Evolutionary conservation across 53 echinoderm and acorn worm genomes (phyloP), one percentile per base, ranked within the genome.

Genomic region (Zoroaster sp.): DNA sequence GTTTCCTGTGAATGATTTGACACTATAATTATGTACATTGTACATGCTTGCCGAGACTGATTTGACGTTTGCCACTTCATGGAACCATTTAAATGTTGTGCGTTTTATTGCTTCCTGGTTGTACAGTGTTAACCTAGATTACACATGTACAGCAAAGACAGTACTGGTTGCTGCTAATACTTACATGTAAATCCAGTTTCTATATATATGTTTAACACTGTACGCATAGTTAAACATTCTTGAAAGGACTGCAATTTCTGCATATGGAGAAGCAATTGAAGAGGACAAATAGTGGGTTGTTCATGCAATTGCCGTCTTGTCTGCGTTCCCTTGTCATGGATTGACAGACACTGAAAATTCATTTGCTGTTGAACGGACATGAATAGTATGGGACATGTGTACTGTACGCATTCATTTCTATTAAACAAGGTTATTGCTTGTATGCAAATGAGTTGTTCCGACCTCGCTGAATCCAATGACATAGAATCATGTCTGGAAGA

Each of bases 401-500:
- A n/a, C n/a, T n/a, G n/a, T n/a, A n/a, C n/a, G n/a, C n/a, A n/a
- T n/a, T n/a, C n/a, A n/a, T 53, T 59, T 25, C 1, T 44, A 25
- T 28, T 10, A 1, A 12, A 3, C 42, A 30, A 9, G 40, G 28
- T 42, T 25, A 39, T 15, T 44, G 33, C 18, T 30, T 17, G 0
- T 46, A 32, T 49, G 34, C 11, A 59, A 55, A 18, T 42, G 30
- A 39, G 13, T 42, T 66, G 32, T 4, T 66, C 41, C 65, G 39
- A 30, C 14, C 67, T 32, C 30, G 66, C 44, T 67, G 82, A 82
- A 82, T 43, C 5, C n/a, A 40, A 23, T n/a, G 65, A 63, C 39
- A 44, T 2, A 3, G 30, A 66, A 32, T 32, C 82, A 68, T 68
- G 82, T 67, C 82, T 82, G 42, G 82, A 68, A 67, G 82, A 82